Conservation (phyloP, 2,113 vertebrate genomes). For the Leuciscus idus region DNA sequence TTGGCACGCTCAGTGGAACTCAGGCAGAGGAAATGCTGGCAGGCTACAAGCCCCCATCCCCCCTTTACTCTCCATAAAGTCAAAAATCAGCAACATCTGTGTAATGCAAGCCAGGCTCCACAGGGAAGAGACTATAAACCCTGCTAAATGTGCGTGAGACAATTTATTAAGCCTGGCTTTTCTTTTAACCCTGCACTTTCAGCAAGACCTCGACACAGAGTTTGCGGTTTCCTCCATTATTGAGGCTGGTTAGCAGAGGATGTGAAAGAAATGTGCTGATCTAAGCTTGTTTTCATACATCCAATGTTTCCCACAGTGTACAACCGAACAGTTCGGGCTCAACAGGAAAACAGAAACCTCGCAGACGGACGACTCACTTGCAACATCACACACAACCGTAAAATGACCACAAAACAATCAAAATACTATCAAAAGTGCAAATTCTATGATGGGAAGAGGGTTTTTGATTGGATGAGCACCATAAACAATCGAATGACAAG, state of each 20-base stretch:
- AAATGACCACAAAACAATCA: constrained; percentile 47
- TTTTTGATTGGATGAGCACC: constrained; percentile 57
- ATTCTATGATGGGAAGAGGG: constrained; percentile 48
- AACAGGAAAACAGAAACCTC: constrained; percentile 24
- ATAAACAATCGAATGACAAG: constrained; percentile 41
- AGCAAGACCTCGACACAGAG: background rate
- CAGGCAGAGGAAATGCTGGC: constrained; percentile 57
- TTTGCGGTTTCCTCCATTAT: background rate
- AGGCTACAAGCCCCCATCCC: constrained; percentile 55
- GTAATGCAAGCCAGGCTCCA: constrained; percentile 73
- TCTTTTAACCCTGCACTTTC: constrained; percentile 41
- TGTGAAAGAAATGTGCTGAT: constrained; percentile 29
- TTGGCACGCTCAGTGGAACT: constrained; percentile 53
- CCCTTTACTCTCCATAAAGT: constrained; percentile 54
- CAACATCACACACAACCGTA: background rate
- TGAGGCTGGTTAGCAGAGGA: constrained; percentile 2
- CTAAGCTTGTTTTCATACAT: background rate
- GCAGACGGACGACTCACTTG: constrained; percentile 31
- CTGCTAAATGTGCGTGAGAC: constrained; percentile 48
- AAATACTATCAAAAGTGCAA: constrained; percentile 67
- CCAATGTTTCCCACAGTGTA: constrained; percentile 28
- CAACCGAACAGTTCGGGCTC: constrained; percentile 29
- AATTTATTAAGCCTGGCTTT: constrained; percentile 50
- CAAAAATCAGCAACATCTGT: constrained; percentile 76
- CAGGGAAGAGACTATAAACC: constrained; percentile 53